These are phyloP conservation scores for Pollenia labialis DNA, from an alignment of 2,888 invertebrate species.

Conservation along the genomic window DNA sequence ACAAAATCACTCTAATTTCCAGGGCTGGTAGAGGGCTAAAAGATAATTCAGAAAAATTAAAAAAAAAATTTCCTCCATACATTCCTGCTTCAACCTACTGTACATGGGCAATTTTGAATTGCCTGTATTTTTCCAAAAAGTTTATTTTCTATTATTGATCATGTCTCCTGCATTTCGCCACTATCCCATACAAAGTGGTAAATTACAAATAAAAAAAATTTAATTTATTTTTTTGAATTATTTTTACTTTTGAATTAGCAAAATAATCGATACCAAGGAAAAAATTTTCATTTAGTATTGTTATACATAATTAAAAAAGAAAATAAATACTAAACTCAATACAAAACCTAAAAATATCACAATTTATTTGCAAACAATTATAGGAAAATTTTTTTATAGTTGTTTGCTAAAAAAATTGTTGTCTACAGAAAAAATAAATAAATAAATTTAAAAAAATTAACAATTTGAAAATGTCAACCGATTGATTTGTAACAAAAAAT, in stretches of 20 bases:
- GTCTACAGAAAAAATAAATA: constrained; percentile 59
- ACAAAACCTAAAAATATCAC: constrained; percentile 70
- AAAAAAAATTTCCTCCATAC: no score
- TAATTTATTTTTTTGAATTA: constrained; percentile 56
- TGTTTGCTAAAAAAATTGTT: constrained; percentile 66
- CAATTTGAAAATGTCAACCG: constrained; percentile 72
- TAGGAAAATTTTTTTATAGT: constrained; percentile 69
- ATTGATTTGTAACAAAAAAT: constrained; percentile 68
- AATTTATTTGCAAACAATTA: constrained; percentile 71
- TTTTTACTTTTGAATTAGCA: constrained; percentile 64
- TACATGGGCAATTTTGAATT: no score
- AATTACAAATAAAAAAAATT: constrained; percentile 64
- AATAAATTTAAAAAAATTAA: constrained; percentile 65
- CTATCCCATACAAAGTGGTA: constrained; percentile 40
- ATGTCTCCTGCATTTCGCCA: constrained; percentile 31
- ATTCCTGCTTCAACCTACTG: no score
- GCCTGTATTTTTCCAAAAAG: no score
- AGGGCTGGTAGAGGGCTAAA: no score
- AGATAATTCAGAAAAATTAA: no score
- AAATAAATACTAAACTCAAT: constrained; percentile 60
- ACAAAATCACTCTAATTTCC: no score
- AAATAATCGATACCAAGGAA: constrained; percentile 72
- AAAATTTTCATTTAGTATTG: constrained; percentile 68
- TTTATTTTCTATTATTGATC: background rate
- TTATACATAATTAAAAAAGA: constrained; percentile 65